A percentile compares a stretch with the other conserved stretches of the same genome.
phyloP scores from a whole-genome alignment of 2,797 vertebrate species.

The Gymnodraco acuticeps region DNA sequence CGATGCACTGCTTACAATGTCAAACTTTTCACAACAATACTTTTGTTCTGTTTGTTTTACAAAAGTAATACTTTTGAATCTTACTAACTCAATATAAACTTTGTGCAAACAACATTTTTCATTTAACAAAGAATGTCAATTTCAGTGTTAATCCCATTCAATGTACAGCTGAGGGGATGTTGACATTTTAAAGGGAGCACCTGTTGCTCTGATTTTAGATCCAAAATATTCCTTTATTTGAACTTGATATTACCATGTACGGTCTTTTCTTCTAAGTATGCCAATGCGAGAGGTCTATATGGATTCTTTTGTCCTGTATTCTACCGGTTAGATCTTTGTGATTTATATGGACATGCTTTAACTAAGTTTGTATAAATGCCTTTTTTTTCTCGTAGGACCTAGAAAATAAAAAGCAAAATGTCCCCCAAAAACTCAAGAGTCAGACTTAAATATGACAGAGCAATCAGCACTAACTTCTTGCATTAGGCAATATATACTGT shows the following conservation, averaged over 20 bases:
- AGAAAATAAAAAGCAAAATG: not conserved
- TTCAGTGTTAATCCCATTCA: no score
- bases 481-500: no score
- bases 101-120: no score
- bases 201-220: no score
- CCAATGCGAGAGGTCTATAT: not conserved
- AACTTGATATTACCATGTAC: not conserved
- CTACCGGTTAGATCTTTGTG: not conserved
- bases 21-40: not conserved
- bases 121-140: no score
- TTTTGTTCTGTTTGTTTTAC: not conserved
- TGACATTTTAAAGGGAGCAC: no score
- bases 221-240: no score
- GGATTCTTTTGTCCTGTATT: not conserved
- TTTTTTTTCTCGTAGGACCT: not conserved
- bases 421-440: not conserved
- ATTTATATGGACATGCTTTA: not conserved
- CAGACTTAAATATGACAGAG: not conserved
- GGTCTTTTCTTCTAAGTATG: not conserved
- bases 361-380: not conserved
- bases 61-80: not conserved
- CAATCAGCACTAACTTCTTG: not conserved
- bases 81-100: no score
- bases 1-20: not conserved
- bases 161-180: not conserved